Base-by-base conservation (phyloP, 2,113 vertebrate genomes). In the Melanerpes formicivorus region DNA sequence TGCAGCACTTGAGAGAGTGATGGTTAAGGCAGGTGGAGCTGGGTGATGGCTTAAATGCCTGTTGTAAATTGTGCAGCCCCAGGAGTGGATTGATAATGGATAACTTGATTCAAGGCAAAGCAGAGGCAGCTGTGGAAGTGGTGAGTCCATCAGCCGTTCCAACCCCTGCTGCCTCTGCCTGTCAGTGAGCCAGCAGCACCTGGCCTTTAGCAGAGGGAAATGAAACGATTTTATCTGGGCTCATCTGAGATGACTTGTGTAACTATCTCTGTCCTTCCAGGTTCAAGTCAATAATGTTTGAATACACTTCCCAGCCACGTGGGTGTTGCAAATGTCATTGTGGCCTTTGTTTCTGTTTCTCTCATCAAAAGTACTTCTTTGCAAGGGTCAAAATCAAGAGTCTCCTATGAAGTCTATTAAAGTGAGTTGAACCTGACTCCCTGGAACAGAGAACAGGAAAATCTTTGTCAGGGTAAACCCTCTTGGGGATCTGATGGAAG, bases 381-480 rank as follows among this genome's bases (percentile, higher is more conserved):
- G 50, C 69, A 80, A 58, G 76, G 48, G 50, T 78, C 70, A 91
- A 78, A 95, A 95, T 84, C 54, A 80, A 93, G 95, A 65, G 23
- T 91, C 22, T 87, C 32, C 60, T 88, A 29, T 37, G 15, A 79
- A 84, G 66, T 88, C 26, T 75, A 5, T 72, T 81, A 72, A 88
- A 91, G 69, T 88, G 23, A 69, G 30, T 82, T 87, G 52, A 91
- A 80, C 32, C n/a, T 90, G 58, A 67, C 67, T 91, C 60, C 27
- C 58, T 3, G 0, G 34, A 81, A 74, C 17, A 67, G 64, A n/a
- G 55, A 87, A 74, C 27, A 62, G 69, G 65, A 81, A 90, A 78
- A 58, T 71, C 29, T 80, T 80, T 88, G 40, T 72, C 79, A 64
- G n/a, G 26, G 23, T 64, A 55, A 75, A 46, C 26, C 11, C 54